Evolutionary conservation across 2,113 vertebrate genomes (phyloP).

Genomic region (Brienomyrus brachyistius): DNA sequence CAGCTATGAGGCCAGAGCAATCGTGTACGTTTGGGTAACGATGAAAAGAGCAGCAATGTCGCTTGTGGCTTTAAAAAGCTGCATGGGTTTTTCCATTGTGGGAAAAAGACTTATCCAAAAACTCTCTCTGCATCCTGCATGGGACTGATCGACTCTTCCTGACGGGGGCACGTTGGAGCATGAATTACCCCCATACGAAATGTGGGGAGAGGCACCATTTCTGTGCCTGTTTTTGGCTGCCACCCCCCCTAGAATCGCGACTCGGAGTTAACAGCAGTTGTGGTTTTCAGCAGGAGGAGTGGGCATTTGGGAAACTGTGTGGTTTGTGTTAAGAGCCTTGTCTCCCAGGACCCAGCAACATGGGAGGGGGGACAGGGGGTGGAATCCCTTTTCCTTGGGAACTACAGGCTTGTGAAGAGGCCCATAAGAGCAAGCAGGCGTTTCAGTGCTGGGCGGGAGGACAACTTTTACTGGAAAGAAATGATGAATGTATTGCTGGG

Average conservation of each 20-base stretch:
- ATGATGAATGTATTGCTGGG: background rate
- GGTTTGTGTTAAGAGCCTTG: background rate
- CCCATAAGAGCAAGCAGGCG: background rate
- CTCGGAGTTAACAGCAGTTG: background rate
- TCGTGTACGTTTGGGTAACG: background rate
- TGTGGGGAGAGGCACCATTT: constrained; percentile 25
- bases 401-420: background rate
- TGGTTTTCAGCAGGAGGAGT: background rate
- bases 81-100: constrained; percentile 7
- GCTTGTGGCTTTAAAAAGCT: background rate
- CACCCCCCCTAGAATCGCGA: background rate
- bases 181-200: background rate
- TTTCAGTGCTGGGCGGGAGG: background rate
- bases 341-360: background rate
- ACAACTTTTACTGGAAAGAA: background rate
- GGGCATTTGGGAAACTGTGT: background rate
- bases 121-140: constrained; percentile 14
- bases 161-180: background rate
- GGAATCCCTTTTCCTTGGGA: constrained; percentile 4
- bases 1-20: background rate
- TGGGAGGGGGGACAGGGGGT: background rate
- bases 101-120: constrained; percentile 25
- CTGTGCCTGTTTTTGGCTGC: background rate
- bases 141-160: constrained; percentile 16
- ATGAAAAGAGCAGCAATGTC: background rate